Base-by-base conservation (phyloP, 2,113 vertebrate species). In the Tapirus terrestris region DNA sequence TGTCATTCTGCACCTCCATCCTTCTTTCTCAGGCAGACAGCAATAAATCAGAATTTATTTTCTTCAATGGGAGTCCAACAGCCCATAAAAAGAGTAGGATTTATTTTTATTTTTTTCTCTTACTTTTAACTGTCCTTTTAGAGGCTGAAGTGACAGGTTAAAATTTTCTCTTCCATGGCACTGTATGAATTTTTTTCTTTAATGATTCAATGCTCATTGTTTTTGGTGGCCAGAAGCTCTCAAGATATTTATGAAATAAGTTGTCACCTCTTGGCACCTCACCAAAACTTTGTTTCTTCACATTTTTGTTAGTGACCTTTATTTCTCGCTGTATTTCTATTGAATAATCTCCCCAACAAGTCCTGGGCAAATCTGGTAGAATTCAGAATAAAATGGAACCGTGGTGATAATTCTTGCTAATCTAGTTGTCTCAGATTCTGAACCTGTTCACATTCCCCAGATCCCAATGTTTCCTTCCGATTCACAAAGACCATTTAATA, bases 201-300 rank as follows among this genome's bases (percentile, higher is more conserved):
- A 68, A n/a, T 83, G 72, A 56, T 58, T 53, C 45, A 72, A 5
- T 23, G 29, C 10, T 86, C 21, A 1, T 31, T 87, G 68, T 8
- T 94, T 90, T 5, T 5, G 12, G 29, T 29, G 45, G 80, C 45
- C 39, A 97, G 80, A 94, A 80, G 27, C 39, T 97, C 17, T 79
- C 76, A 29, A 89, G 48, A 20, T 97, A 39, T n/a, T 95, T 94
- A 91, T 23, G 92, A 95, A 97, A 73, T n/a, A 92, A 51, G 67
- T 7, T 75, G 14, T 33, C 60, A 12, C 8, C 29, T 92, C 85
- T 86, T 88, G 91, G 7, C 29, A 72, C 43, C 9, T 5, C 73
- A 86, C 85, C 83, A 13, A 85, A 70, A 76, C 53, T 45, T 43
- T 45, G 3, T 72, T 91, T 48, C 27, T 80, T 91, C 67, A 33